phyloP scores from a whole-genome alignment of 2,113 vertebrate genomes.

The Brachypodius melanocephalos region DNA sequence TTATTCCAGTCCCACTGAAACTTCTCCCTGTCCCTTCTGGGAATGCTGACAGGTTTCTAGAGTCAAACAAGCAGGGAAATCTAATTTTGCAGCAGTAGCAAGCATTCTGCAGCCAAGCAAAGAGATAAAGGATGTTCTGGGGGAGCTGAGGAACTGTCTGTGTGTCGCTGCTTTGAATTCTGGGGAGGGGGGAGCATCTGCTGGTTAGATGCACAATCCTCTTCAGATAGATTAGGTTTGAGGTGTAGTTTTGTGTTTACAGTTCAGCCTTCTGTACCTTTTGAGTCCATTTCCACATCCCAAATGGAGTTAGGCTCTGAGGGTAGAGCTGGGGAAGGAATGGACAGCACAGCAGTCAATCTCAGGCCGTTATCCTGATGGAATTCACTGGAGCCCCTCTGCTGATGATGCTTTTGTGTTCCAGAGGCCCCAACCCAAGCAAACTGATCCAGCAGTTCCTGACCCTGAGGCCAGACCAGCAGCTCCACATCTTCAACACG shows the following conservation, averaged over 20 bases:
- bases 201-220: neutral
- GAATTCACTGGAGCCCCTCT: fast-evolving
- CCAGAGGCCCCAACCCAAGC: slow-evolving; percentile 92
- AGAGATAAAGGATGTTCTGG: neutral
- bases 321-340: neutral
- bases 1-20: neutral
- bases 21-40: neutral
- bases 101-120: neutral
- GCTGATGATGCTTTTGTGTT: neutral
- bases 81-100: neutral
- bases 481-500: slow-evolving; percentile 94
- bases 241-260: neutral
- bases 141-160: neutral
- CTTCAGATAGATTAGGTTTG: neutral
- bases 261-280: neutral
- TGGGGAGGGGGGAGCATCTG: neutral
- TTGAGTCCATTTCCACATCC: neutral
- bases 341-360: fast-evolving
- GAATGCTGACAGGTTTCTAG: neutral
- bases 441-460: slow-evolving; percentile 96
- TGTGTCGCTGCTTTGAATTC: neutral
- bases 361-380: neutral
- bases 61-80: neutral
- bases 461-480: slow-evolving; percentile 90
- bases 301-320: neutral